Evolutionary conservation across 2,113 vertebrate genomes (phyloP), one percentile per base, ranked within the genome.

Genomic region (Myodes glareolus): DNA sequence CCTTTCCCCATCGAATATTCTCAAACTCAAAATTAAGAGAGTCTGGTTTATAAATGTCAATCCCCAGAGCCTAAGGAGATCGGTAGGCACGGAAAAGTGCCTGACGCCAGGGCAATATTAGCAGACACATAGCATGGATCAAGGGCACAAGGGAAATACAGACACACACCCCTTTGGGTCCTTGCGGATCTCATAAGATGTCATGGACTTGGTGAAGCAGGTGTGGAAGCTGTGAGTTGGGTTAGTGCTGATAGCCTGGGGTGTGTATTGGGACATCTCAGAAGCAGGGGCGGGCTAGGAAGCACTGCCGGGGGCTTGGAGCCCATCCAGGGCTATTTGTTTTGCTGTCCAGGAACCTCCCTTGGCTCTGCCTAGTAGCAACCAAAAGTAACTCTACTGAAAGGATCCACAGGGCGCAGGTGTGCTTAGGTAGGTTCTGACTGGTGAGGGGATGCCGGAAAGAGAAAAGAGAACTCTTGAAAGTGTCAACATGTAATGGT

Each of bases 241-340:
- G 50, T 73, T 76, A 82, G 73, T 96, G 39, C 81, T 77, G 68
- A 93, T 19, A 77, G 68, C 58, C 52, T 75, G 84, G 82, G 82
- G 96, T 67, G 72, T 25, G 1, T 72, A 63, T 31, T 90, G 55
- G 91, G 75, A 75, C 39, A 21, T 12, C 90, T 97, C 80, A 68
- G 94, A 88, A 88, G 88, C 78, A 61, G 84, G 14, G 36, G 47
- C n/a, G 17, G 27, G 10, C 42, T 27, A 33, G 21, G 19, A 11
- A 31, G 21, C 6, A 3, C 25, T 68, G 61, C 87, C 33, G 73
- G 73, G 76, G 13, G 4, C 17, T 91, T 90, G 90, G 82, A 87
- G 52, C 82, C 63, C 45, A 52, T 52, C 52, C 94, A 94, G 89
- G 55, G 65, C 67, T 7, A 0, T 72, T 93, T 72, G 81, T 91